phyloP scores from a whole-genome alignment of 2,888 invertebrate genomes.

The Stegana nigrithorax region DNA sequence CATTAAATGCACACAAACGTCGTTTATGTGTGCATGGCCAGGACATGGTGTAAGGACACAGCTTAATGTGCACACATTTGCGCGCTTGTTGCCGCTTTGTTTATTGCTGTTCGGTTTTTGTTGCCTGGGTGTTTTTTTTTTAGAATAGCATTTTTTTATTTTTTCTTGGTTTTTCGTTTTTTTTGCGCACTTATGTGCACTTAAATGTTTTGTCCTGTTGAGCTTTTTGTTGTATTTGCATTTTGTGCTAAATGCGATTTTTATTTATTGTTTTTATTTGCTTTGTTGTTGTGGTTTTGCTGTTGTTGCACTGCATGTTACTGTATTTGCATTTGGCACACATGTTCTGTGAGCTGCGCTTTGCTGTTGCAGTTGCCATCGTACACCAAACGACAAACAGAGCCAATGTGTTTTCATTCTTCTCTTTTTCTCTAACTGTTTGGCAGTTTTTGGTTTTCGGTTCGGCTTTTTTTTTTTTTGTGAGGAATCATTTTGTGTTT shows the following conservation, averaged over 20 bases:
- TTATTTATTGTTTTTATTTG: background rate
- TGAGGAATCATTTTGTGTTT: slow-evolving; percentile 14
- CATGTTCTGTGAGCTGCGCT: no score
- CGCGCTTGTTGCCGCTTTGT: no score
- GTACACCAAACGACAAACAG: no score
- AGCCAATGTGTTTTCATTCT: background rate
- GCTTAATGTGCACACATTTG: background rate
- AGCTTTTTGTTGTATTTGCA: slow-evolving; percentile 27
- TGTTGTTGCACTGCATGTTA: no score
- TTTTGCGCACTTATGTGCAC: slow-evolving; percentile 2
- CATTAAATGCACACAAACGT: background rate
- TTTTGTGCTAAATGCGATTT: slow-evolving; percentile 35
- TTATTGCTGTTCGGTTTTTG: background rate
- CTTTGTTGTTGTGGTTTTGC: background rate
- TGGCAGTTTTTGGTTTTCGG: background rate
- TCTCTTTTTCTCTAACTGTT: background rate
- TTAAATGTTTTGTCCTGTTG: slow-evolving; percentile 1
- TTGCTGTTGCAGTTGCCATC: no score
- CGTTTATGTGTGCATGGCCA: background rate
- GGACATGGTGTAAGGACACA: background rate
- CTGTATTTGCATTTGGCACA: no score
- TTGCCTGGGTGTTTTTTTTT: background rate
- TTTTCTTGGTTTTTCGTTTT: background rate
- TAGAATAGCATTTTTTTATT: background rate
- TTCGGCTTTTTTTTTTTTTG: background rate